phyloP scores from a whole-genome alignment of 2,113 vertebrate species.

The Chunga burmeisteri region DNA sequence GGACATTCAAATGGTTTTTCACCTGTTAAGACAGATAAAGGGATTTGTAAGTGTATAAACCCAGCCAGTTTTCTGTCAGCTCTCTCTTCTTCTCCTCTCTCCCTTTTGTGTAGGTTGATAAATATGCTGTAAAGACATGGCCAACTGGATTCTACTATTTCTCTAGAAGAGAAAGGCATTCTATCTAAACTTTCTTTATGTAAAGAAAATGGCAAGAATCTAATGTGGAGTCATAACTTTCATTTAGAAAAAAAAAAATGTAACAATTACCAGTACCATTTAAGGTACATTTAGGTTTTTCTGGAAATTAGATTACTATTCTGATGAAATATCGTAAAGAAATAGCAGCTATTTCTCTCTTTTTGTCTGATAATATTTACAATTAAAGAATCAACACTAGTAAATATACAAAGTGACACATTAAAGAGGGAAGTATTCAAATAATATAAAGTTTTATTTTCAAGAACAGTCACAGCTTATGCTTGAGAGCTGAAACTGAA shows the following conservation, averaged over 20 bases:
- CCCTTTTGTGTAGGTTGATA: not conserved
- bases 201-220: not conserved
- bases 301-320: not conserved
- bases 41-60: not conserved
- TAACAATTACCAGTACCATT: not conserved
- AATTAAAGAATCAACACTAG: not conserved
- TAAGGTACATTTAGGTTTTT: not conserved
- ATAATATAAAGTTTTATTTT: not conserved
- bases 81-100: not conserved
- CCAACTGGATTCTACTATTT: not conserved
- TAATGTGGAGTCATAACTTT: not conserved
- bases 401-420: not conserved
- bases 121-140: not conserved
- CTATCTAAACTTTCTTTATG: not conserved
- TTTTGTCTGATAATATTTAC: not conserved
- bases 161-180: not conserved
- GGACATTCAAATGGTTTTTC: constrained; percentile 98
- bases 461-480: not conserved
- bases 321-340: not conserved
- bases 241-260: not conserved
- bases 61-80: not conserved
- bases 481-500: not conserved
- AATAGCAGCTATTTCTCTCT: not conserved
- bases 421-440: not conserved
- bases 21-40: constrained; percentile 75